Percentiles rank a stretch among this genome's conserved stretches.
Evolutionary conservation across 2,797 vertebrate species (phyloP).

Genomic region (Linurgus olivaceus): DNA sequence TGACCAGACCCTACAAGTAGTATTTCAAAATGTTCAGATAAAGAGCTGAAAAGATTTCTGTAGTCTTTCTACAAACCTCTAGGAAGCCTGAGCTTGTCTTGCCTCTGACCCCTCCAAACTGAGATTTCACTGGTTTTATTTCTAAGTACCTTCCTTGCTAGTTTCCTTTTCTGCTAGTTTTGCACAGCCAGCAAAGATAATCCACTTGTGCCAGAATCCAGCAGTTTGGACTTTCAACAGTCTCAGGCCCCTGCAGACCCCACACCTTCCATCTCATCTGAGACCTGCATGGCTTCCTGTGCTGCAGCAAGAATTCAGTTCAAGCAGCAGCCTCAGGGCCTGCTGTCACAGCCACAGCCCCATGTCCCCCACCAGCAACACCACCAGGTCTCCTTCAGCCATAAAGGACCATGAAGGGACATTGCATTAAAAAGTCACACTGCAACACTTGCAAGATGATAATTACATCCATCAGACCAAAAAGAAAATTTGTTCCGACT

Average conservation of each 20-base stretch:
- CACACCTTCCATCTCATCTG: neutral
- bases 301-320: neutral
- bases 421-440: neutral
- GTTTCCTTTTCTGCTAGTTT: neutral
- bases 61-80: neutral
- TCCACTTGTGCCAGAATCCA: neutral
- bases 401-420: fast-evolving
- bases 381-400: fast-evolving
- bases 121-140: neutral
- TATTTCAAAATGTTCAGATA: neutral
- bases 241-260: neutral
- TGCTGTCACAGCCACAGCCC: neutral
- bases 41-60: neutral
- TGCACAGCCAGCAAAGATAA: neutral
- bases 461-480: neutral
- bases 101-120: neutral
- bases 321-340: neutral
- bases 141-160: neutral
- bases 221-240: neutral
- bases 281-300: neutral
- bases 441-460: neutral
- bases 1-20: neutral
- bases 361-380: fast-evolving
- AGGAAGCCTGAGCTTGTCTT: neutral
- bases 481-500: neutral